A percentile compares a stretch with the other conserved stretches of the same genome.
Conservation (phyloP, 2,888 invertebrate genomes). For the Machimus rusticus region DNA sequence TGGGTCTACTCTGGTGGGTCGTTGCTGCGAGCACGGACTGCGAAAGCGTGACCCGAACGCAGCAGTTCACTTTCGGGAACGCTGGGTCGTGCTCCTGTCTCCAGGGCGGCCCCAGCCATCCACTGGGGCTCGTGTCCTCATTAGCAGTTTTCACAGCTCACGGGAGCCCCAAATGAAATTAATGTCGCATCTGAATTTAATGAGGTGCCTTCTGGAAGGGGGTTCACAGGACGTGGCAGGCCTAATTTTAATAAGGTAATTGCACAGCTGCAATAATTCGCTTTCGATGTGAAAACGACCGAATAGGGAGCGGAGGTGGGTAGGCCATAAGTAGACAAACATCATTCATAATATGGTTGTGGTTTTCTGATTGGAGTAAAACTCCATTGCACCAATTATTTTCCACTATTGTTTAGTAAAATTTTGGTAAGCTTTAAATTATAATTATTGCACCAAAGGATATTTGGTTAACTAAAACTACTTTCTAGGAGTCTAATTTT, state of each 20-base stretch:
- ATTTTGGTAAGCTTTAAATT: no score
- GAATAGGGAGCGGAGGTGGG: no score
- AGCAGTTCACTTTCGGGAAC: neutral
- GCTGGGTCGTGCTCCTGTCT: neutral
- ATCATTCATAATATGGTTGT: neutral
- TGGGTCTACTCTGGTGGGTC: neutral
- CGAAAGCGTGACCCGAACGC: neutral
- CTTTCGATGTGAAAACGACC: neutral
- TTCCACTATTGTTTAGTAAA: no score
- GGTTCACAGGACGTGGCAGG: neutral
- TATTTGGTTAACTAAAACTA: no score
- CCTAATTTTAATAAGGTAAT: neutral
- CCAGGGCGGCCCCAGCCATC: neutral
- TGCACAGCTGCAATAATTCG: neutral
- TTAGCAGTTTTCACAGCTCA: neutral
- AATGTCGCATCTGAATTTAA: neutral
- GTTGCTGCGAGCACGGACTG: neutral
- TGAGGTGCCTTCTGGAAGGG: neutral
- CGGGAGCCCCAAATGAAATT: neutral
- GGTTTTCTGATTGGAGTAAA: neutral
- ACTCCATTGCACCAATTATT: no score
- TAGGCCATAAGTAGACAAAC: neutral
- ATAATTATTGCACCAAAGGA: no score
- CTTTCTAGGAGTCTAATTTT: no score
- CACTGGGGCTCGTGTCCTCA: neutral